These are phyloP conservation scores for Tetranychus piercei DNA, from an alignment of 2,888 invertebrate species.

Conservation along the genomic window DNA sequence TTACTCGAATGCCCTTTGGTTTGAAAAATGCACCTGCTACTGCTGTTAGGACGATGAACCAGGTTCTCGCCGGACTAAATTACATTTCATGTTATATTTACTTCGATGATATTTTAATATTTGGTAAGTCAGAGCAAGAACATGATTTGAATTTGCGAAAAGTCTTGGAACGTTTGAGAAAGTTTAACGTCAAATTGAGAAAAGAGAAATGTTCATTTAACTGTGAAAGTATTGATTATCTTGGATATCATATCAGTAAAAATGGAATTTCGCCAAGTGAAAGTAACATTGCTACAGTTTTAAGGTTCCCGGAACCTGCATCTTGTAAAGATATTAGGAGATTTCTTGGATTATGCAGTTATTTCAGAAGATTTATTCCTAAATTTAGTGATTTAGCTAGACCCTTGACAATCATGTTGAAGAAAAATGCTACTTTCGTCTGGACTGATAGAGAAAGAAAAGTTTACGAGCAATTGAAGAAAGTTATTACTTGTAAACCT, in stretches of 20 bases:
- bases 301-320: too few relatives aligned
- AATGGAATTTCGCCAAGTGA: too few relatives aligned
- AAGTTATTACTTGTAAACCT: neutral
- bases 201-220: conserved; percentile 12
- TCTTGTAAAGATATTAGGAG: too few relatives aligned
- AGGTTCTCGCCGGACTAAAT: neutral
- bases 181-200: conserved; percentile 2
- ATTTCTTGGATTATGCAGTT: too few relatives aligned
- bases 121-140: neutral
- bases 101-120: neutral
- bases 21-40: neutral
- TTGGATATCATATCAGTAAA: too few relatives aligned
- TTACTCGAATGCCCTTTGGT: neutral
- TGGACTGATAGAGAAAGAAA: neutral
- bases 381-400: conserved; percentile 5
- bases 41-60: neutral
- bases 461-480: neutral
- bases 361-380: too few relatives aligned
- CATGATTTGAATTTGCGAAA: neutral
- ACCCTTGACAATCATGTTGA: conserved; percentile 5
- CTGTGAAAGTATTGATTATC: too few relatives aligned
- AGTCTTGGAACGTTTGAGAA: neutral
- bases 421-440: neutral
- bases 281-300: too few relatives aligned
- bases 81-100: too few relatives aligned